A percentile compares a stretch with the other conserved stretches of the same genome.
phyloP scores from a whole-genome alignment of 2,797 vertebrate genomes.

The Chrysolophus pictus region DNA sequence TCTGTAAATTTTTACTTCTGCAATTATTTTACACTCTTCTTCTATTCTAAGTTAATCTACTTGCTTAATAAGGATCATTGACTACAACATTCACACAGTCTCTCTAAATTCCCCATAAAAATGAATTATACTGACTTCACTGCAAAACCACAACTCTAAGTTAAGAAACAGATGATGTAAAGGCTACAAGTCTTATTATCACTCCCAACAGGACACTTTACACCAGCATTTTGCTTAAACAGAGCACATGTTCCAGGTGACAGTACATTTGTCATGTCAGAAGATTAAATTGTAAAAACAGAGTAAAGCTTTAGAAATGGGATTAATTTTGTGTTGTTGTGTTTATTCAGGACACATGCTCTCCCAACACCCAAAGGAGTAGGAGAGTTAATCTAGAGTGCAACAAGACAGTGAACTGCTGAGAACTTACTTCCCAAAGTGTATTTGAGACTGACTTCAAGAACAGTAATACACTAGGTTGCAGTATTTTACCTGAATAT shows the following conservation, averaged over 20 bases:
- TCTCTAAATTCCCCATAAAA: background rate
- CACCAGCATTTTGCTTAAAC: constrained; percentile 26
- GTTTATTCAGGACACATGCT: constrained; percentile 5
- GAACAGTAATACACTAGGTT: background rate
- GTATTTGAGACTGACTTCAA: background rate
- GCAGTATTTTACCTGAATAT: background rate
- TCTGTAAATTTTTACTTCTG: constrained; percentile 15
- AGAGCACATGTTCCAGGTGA: background rate
- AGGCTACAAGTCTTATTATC: constrained; percentile 16
- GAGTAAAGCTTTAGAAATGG: constrained; percentile 5
- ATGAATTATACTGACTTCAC: background rate
- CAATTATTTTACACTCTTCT: background rate
- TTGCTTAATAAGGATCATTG: background rate
- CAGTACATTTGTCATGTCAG: constrained; percentile 17
- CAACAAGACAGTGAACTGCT: background rate
- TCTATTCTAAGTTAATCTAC: background rate
- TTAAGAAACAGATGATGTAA: constrained; percentile 28
- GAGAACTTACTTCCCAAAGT: background rate
- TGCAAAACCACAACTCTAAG: background rate
- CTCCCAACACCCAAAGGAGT: background rate
- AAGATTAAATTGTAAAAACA: constrained; percentile 17
- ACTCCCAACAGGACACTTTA: constrained; percentile 39
- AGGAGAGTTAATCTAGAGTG: background rate
- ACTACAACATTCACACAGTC: background rate
- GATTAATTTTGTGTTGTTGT: constrained; percentile 31